Base-by-base conservation (phyloP, 2,888 invertebrate species). In the Euphydryas editha region DNA sequence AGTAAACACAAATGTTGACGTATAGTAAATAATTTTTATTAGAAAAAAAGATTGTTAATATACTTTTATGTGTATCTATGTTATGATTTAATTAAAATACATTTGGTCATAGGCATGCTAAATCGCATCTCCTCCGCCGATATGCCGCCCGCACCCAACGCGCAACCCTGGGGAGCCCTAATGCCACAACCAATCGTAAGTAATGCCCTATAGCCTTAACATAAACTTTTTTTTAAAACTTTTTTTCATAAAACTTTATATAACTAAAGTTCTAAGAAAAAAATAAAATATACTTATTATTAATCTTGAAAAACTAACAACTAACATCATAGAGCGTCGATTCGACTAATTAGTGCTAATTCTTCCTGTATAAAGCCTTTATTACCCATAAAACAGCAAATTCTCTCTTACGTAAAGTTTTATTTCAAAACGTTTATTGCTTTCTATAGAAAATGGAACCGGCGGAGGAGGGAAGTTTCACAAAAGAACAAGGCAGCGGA, bases 401-500 rank as follows among this genome's bases (percentile, higher is more conserved):
- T 55, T 46, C 21, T 54, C 24, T 46, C 42, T 55, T 60, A 17
- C 17, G 21, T 21, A 54, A 58, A 57, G 20, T 37, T 15, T 15
- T 37, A 51, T 49, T 17, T 42, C 37, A 73, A 62, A 76, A 72
- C 39, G 18, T 44, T 24, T 59, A 20, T 68, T 69, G 65, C 80
- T 81, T 67, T 82, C 85, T 91, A 15, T 88, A 95, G 95, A 95
- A 95, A 92, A 86, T 93, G 69, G 94, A 94, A 81, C 91, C 82
- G 65, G 90, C 82, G 86, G 91, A 89, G 70, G 91, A 88, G 13
- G 83, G 84, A 54, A 88, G 82, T 72, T 92, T 87, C 75, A 75
- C 88, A 8, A 94, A 94, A 75, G 94, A 94, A 69, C 94, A 94
- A 74, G 93, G 94, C 1, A 93, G 94, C 66, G 93, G 94, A 8